These are phyloP conservation scores for Diplosoma virens DNA, from an alignment of 23 tunicate species.

Conservation along the genomic window DNA sequence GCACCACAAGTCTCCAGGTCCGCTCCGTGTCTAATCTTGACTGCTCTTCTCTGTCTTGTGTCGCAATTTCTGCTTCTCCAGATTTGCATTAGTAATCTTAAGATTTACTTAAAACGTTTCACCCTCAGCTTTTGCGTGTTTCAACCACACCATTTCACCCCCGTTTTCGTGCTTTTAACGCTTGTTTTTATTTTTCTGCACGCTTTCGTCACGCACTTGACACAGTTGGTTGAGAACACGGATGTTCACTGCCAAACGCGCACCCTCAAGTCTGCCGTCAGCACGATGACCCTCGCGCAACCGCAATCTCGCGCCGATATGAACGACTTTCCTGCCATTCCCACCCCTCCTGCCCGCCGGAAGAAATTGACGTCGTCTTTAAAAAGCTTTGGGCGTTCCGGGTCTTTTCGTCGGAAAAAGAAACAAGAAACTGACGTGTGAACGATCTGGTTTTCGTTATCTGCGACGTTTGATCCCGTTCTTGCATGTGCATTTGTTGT, in stretches of 20 bases:
- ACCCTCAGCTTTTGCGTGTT: no score
- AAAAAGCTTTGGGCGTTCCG: constrained; percentile 70
- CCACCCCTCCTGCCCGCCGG: constrained; percentile 83
- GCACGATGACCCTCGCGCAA: constrained; percentile 71
- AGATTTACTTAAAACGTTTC: no score
- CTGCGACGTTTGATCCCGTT: no score
- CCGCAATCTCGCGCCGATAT: constrained; percentile 42
- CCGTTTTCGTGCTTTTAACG: neutral
- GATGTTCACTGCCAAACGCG: constrained; percentile 12
- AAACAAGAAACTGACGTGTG: constrained; percentile 48
- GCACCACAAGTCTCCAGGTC: constrained; percentile 72
- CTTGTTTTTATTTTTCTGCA: neutral
- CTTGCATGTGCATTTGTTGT: no score
- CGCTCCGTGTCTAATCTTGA: no score
- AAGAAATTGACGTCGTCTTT: constrained; percentile 29
- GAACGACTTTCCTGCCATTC: constrained; percentile 70
- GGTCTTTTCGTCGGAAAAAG: constrained; percentile 57
- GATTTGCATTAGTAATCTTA: neutral
- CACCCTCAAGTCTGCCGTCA: constrained; percentile 70
- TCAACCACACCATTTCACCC: neutral
- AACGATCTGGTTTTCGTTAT: no score
- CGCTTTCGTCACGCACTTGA: neutral
- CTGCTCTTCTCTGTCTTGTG: no score
- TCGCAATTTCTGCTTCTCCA: no score
- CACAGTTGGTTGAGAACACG: neutral